These are phyloP conservation scores for Atta colombica DNA, from an alignment of 1,140 invertebrate species.

Conservation along the genomic window DNA sequence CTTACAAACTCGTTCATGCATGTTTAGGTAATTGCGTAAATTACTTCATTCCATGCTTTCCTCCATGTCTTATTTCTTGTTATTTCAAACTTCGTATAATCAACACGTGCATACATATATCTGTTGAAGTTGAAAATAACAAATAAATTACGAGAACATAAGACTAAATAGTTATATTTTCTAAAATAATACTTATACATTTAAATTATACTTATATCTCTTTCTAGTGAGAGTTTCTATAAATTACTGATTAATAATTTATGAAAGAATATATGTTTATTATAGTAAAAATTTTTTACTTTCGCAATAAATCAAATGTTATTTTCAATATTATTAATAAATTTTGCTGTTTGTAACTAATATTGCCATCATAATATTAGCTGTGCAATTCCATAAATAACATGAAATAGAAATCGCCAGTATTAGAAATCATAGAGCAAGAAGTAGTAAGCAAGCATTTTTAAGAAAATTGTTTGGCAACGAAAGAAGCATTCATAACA, in stretches of 20 bases:
- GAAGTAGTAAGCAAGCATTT: slow-evolving; percentile 34
- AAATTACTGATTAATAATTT: slow-evolving; percentile 15
- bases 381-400: not conserved
- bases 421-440: slow-evolving; percentile 5
- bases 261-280: not conserved
- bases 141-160: too few relatives aligned
- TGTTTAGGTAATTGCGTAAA: slow-evolving; percentile 13
- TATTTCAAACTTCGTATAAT: not conserved
- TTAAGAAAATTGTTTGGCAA: slow-evolving; percentile 50
- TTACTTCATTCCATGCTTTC: not conserved
- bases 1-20: slow-evolving; percentile 1
- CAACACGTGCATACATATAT: not conserved
- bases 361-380: slow-evolving; percentile 20
- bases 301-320: not conserved
- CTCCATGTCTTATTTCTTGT: not conserved
- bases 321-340: not conserved
- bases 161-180: not conserved
- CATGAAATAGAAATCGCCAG: not conserved
- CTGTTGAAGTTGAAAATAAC: not conserved
- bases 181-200: not conserved
- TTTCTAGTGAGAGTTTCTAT: not conserved
- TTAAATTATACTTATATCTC: not conserved
- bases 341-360: not conserved
- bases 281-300: not conserved
- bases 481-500: slow-evolving; percentile 38